These are phyloP conservation scores for Azemiops feae DNA, from an alignment of 2,113 vertebrate species.

Conservation along the genomic window DNA sequence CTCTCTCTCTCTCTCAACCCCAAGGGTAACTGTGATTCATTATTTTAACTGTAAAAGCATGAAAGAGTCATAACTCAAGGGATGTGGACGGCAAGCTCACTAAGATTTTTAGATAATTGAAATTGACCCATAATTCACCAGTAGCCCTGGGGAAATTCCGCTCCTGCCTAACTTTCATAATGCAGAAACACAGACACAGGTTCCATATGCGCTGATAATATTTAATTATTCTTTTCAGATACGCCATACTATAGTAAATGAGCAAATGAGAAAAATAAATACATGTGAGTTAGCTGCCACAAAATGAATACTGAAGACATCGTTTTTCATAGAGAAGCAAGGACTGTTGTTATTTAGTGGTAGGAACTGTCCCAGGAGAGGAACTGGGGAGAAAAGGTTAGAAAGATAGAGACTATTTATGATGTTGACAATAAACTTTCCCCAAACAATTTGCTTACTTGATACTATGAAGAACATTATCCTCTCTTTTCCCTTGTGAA, in stretches of 20 bases:
- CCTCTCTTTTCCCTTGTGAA: background rate
- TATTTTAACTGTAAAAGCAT: slow-evolving; percentile 36
- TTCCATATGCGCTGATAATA: background rate
- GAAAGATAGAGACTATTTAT: background rate
- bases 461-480: background rate
- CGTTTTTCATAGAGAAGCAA: background rate
- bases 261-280: background rate
- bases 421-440: background rate
- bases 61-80: slow-evolving; percentile 48
- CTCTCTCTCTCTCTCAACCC: slow-evolving; percentile 17
- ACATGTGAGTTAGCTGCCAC: background rate
- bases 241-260: slow-evolving; percentile 2
- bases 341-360: background rate
- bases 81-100: slow-evolving; percentile 32
- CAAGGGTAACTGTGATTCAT: slow-evolving; percentile 29
- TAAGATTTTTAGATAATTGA: slow-evolving; percentile 45
- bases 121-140: slow-evolving; percentile 56
- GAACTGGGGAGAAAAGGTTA: background rate
- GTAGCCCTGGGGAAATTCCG: slow-evolving; percentile 45
- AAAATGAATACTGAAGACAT: background rate
- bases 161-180: slow-evolving; percentile 24
- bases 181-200: slow-evolving; percentile 30
- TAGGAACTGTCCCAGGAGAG: background rate
- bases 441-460: background rate
- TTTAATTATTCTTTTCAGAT: slow-evolving; percentile 38